Conservation (phyloP, 2,113 vertebrate species). For the Picathartes gymnocephalus region DNA sequence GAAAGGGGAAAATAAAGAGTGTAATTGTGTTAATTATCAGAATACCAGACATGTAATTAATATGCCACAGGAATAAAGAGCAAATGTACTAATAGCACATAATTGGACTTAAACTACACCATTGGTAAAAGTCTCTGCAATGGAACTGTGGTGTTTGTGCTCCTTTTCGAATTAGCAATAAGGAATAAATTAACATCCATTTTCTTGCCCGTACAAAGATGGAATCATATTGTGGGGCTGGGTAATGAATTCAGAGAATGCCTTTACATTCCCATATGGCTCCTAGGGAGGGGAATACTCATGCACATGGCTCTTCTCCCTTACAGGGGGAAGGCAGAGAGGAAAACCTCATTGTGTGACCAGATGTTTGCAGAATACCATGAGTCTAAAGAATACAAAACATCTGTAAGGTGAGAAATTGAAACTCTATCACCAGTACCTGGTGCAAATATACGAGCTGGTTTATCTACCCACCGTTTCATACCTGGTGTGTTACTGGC, state of each 20-base stretch:
- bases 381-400: background rate
- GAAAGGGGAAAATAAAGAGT: constrained; percentile 36
- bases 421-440: background rate
- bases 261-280: constrained; percentile 41
- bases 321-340: background rate
- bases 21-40: constrained; percentile 75
- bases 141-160: constrained; percentile 57
- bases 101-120: constrained; percentile 67
- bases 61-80: constrained; percentile 71
- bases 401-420: background rate
- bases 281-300: background rate
- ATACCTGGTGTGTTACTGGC: background rate
- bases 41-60: constrained; percentile 72
- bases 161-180: constrained; percentile 72
- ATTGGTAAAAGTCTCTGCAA: constrained; percentile 41
- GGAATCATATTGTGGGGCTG: background rate
- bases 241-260: constrained; percentile 43
- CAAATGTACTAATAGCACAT: constrained; percentile 63
- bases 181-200: constrained; percentile 66
- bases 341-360: background rate
- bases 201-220: constrained; percentile 14
- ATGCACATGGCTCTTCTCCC: background rate
- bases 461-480: background rate
- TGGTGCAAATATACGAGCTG: background rate
- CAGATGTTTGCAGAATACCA: background rate